Evolutionary conservation across 1,140 invertebrate genomes (phyloP).

Genomic region (Vollenhovia emeryi): DNA sequence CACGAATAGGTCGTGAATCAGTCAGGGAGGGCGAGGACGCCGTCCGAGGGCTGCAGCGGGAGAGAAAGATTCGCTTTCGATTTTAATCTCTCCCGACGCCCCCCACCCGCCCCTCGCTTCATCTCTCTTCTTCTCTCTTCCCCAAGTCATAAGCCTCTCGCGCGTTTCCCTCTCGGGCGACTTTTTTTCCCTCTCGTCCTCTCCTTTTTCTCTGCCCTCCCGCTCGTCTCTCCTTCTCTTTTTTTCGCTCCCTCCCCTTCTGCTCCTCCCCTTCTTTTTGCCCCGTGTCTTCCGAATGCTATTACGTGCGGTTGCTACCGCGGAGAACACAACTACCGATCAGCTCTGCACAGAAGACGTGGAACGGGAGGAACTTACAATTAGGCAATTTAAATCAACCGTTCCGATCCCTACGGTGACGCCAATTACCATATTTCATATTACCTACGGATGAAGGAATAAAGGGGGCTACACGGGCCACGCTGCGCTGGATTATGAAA

Average conservation of each 20-base stretch:
- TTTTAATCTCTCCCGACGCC: slow-evolving; percentile 78
- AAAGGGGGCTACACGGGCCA: not conserved
- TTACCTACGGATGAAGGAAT: slow-evolving; percentile 21
- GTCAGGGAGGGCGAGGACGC: slow-evolving; percentile 23
- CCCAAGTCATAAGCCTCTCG: slow-evolving; percentile 37
- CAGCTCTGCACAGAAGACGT: slow-evolving; percentile 64
- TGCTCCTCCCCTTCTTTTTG: slow-evolving; percentile 23
- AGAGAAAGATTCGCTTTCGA: slow-evolving; percentile 73
- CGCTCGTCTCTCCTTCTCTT: not conserved
- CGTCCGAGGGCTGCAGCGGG: slow-evolving; percentile 33
- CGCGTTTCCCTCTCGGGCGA: not conserved
- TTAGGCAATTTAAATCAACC: slow-evolving; percentile 74
- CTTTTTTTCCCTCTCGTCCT: slow-evolving; percentile 34
- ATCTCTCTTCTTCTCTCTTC: not conserved
- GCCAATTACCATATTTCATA: slow-evolving; percentile 55
- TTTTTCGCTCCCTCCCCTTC: too few species aligned
- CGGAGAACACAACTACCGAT: slow-evolving; percentile 74
- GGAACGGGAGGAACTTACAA: slow-evolving; percentile 70
- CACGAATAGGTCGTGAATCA: slow-evolving; percentile 23
- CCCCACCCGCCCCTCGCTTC: slow-evolving; percentile 13
- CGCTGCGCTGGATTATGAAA: slow-evolving; percentile 23
- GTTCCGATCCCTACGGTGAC: slow-evolving; percentile 51
- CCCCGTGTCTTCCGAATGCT: slow-evolving; percentile 36
- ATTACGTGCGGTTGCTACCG: slow-evolving; percentile 81
- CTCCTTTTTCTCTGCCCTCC: too few species aligned